phyloP scores from a whole-genome alignment of 1,140 invertebrate genomes.

The Drosophila suzukii region DNA sequence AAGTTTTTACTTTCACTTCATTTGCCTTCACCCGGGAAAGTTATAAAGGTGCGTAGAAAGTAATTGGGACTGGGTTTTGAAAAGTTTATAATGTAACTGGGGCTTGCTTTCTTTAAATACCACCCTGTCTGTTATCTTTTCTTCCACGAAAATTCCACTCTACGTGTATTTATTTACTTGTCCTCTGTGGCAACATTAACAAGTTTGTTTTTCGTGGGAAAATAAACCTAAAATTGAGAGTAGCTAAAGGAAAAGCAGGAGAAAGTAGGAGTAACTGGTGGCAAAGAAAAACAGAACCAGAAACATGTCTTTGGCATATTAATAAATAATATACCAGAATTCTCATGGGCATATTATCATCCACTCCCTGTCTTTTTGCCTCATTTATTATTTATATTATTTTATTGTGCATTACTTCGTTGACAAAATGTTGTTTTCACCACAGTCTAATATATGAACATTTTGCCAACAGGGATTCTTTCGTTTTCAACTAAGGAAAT shows the following conservation, averaged over 20 bases:
- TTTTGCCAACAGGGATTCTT: not conserved
- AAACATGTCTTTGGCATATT: conserved; percentile 43
- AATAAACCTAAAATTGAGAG: not conserved
- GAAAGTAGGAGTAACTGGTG: conserved; percentile 1
- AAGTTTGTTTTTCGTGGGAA: conserved; percentile 9
- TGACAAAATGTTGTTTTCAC: conserved; percentile 23
- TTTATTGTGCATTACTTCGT: conserved; percentile 13
- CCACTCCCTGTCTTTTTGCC: not conserved
- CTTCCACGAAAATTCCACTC: not conserved
- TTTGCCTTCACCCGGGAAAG: not conserved
- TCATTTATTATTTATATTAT: conserved; percentile 28
- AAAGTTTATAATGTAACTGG: conserved; percentile 6
- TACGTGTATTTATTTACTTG: conserved; percentile 1
- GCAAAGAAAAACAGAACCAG: conserved; percentile 7
- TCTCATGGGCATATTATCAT: conserved; percentile 33
- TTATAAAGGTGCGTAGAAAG: conserved; percentile 1
- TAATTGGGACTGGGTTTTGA: not conserved
- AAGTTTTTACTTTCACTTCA: conserved; percentile 10
- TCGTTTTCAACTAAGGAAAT: not conserved
- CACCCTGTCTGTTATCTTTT: not conserved
- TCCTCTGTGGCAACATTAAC: conserved; percentile 9
- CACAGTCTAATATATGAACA: conserved; percentile 3
- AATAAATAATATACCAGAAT: conserved; percentile 44
- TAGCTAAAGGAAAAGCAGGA: not conserved
- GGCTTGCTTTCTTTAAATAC: not conserved